Conservation (phyloP, 2,888 invertebrate species). For the Ommatoiulus sabulosus region DNA sequence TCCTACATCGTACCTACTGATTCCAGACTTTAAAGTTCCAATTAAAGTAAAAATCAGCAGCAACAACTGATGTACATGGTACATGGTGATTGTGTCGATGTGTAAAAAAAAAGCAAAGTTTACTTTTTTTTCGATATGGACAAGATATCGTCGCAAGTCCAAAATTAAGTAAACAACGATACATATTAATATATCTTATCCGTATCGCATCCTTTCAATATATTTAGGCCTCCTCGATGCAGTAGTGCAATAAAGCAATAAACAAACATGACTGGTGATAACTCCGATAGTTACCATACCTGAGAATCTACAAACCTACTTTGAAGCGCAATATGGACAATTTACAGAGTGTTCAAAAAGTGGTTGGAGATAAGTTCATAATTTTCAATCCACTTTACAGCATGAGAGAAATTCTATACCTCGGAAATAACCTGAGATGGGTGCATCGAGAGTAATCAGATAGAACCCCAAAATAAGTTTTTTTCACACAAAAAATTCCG, state of each 20-base stretch:
- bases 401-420: too few relatives aligned
- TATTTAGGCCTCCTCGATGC: slow-evolving; percentile 22
- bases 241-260: slow-evolving; percentile 31
- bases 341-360: background rate
- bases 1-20: too few relatives aligned
- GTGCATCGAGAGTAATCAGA: too few relatives aligned
- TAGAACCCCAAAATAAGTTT: too few relatives aligned
- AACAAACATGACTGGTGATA: background rate
- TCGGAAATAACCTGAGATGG: too few relatives aligned
- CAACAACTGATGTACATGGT: background rate
- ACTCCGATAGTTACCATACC: background rate
- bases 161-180: background rate
- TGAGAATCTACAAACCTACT: background rate
- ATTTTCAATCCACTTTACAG: too few relatives aligned
- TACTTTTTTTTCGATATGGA: background rate
- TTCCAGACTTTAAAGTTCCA: too few relatives aligned
- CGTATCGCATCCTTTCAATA: slow-evolving; percentile 21
- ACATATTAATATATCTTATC: slow-evolving; percentile 8
- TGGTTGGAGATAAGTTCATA: background rate
- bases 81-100: background rate
- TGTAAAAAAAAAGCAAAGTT: background rate
- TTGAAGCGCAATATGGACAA: background rate
- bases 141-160: background rate
- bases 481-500: too few relatives aligned
- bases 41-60: too few relatives aligned